Evolutionary conservation across 2,797 vertebrate species (phyloP), one percentile per base, ranked within the genome.

Genomic region (Scomberomorus guttatus): DNA sequence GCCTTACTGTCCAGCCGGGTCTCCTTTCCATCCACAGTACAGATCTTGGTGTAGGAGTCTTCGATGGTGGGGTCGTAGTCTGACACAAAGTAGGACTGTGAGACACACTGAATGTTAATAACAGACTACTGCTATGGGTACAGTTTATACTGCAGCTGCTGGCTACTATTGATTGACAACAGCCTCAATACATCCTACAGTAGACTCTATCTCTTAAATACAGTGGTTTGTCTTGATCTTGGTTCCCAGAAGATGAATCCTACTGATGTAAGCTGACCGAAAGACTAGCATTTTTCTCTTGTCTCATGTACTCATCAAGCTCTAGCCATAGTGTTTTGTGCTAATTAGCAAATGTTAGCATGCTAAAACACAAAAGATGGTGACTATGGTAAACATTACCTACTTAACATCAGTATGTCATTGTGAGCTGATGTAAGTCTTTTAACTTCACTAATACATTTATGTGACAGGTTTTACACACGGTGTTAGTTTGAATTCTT

Each of bases 1-100:
- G 71, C 20, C 96, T 93, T 95, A 98, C 97, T 97, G 95, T 98
- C 97, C 66, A 98, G 93, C 57, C 97, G 92, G 0, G 96, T 96
- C 20, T 96, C 95, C 80, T 94, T 92, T 13, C 96, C 96, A 10
- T 97, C 97, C 87, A 98, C 96, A 0, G 82, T 92, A 56, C 97
- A 97, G 81, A 96, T 96, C 93, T 97, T 98, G 14, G 96, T 97
- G 93, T 98, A 98, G 17, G 97, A 98, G 87, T 98, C 97, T 77
- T 98, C 97, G 8, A 98, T 98, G 77, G 97, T 98, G 13, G 97
- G 97, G 90, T 98, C 97, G 13, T 98, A 98, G 93, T 98, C 97
- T 1, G 97, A 97, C 86, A 98, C 97, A 58, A 98, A 98, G 93
- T 98, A 98, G 3, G 97, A 98, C 97, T 98, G 94, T 15, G 20